A percentile compares a stretch with the other conserved stretches of the same genome.
These are phyloP conservation scores for Cancer borealis DNA, from an alignment of 2,888 invertebrate species.

Conservation along the genomic window DNA sequence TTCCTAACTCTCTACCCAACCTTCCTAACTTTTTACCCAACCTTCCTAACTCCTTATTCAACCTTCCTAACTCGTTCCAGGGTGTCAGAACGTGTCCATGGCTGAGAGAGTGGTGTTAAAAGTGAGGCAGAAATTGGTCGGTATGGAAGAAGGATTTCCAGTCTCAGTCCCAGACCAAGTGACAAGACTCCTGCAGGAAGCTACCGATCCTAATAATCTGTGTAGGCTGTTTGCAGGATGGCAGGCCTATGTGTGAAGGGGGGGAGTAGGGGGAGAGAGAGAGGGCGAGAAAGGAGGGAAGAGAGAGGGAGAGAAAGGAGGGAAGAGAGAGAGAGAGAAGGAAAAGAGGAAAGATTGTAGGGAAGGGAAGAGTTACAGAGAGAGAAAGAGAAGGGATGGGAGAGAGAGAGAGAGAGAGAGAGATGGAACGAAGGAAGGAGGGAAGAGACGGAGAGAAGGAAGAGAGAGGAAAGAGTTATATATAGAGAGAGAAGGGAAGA, in stretches of 20 bases:
- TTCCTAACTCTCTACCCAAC: too few species aligned
- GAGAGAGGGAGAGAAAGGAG: background rate
- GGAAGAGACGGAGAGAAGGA: too few species aligned
- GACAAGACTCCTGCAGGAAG: constrained; percentile 90
- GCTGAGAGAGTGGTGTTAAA: constrained; percentile 92
- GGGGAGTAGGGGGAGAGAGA: background rate
- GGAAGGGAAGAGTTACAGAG: too few species aligned
- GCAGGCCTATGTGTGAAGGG: constrained; percentile 90
- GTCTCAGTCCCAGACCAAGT: constrained; percentile 85
- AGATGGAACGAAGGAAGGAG: too few species aligned
- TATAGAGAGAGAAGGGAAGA: too few species aligned
- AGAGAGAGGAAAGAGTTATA: too few species aligned
- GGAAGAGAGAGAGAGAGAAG: background rate
- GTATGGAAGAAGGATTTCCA: constrained; percentile 87
- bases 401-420: too few species aligned
- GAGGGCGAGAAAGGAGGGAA: background rate
- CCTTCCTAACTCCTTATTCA: background rate
- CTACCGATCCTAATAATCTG: constrained; percentile 91
- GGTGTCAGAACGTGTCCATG: constrained; percentile 82
- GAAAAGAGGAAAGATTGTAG: too few species aligned
- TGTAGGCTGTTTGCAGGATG: constrained; percentile 90
- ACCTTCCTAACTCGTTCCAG: background rate
- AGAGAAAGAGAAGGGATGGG: too few species aligned
- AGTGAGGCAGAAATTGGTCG: constrained; percentile 92
- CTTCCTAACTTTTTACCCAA: background rate